phyloP scores from a whole-genome alignment of 2,797 vertebrate genomes.

The Hypotaenidia okinawae region DNA sequence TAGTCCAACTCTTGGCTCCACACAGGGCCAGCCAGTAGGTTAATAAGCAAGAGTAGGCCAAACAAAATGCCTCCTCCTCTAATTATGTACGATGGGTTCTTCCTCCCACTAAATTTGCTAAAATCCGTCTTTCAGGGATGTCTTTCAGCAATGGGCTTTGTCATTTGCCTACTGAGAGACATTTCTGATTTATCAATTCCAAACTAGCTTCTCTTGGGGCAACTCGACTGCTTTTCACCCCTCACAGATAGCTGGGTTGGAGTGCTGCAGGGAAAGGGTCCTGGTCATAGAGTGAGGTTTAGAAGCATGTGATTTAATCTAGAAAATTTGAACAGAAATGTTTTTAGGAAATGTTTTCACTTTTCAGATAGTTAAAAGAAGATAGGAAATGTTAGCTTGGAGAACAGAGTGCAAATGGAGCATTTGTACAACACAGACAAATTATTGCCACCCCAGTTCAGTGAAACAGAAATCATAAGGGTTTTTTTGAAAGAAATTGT shows the following conservation, averaged over 20 bases:
- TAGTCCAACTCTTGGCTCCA: too few species aligned
- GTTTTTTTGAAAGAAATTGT: constrained; percentile 26
- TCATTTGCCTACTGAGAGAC: neutral
- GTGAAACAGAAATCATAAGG: constrained; percentile 37
- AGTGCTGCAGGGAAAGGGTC: neutral
- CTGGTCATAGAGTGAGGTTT: neutral
- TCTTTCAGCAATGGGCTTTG: neutral
- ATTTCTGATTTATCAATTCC: neutral
- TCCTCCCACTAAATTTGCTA: neutral
- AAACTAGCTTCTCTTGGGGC: neutral
- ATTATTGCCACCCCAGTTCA: neutral
- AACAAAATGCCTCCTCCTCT: neutral
- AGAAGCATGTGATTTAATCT: constrained; percentile 28
- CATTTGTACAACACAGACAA: neutral
- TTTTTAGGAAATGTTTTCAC: neutral
- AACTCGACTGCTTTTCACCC: neutral
- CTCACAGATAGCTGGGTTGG: neutral
- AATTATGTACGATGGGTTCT: neutral
- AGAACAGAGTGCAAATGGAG: neutral
- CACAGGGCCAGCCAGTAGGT: neutral
- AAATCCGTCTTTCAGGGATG: neutral
- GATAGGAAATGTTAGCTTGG: neutral
- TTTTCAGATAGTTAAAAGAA: constrained; percentile 22
- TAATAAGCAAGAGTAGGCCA: neutral
- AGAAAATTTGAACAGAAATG: constrained; percentile 28